Evolutionary conservation across 2,113 vertebrate species (phyloP), one percentile per base, ranked within the genome.

Genomic region (Cephalophus harveyi): DNA sequence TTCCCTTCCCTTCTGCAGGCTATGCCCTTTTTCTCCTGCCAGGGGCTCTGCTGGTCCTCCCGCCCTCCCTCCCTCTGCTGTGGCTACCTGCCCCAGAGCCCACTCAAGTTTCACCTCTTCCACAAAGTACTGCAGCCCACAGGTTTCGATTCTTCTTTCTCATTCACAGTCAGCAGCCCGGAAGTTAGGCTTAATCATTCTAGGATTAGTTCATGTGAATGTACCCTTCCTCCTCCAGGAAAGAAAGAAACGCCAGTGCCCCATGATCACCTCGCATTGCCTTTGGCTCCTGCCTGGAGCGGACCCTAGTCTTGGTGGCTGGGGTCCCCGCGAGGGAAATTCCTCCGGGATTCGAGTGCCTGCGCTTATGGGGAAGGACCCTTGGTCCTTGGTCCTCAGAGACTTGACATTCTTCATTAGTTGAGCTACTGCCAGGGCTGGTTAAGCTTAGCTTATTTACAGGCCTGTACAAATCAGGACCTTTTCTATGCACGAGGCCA

Each of bases 121-220:
- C 78, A 89, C n/a, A 1, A 81, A 71, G 60, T 12, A 76, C 88
- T 85, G 15, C 71, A 67, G 50, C 96, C 97, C 88, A 88, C 88
- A 0, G 74, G 55, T 96, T 97, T 97, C 50, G 0, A 50, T 97
- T 98, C 96, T 94, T 87, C 81, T 84, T 94, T 97, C 76, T 55
- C 16, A 0, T 86, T 95, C 76, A 50, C 23, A 50, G 84, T 86
- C 96, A 97, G 88, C 94, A 88, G 82, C 91, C 40, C 40, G 14
- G 84, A 94, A 91, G 67, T 81, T 3, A 79, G 89, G 46, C 62
- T 92, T 98, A 91, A 82, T 97, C 97, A 97, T 92, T 97, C 95
- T 91, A 87, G 91, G 96, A 78, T 94, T 83, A 46, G 64, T 86
- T 87, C 83, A 28, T 43, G 62, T 67, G 79, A 95, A 55, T 28